Evolutionary conservation across 2,888 invertebrate species (phyloP).

Genomic region (Phania funesta): DNA sequence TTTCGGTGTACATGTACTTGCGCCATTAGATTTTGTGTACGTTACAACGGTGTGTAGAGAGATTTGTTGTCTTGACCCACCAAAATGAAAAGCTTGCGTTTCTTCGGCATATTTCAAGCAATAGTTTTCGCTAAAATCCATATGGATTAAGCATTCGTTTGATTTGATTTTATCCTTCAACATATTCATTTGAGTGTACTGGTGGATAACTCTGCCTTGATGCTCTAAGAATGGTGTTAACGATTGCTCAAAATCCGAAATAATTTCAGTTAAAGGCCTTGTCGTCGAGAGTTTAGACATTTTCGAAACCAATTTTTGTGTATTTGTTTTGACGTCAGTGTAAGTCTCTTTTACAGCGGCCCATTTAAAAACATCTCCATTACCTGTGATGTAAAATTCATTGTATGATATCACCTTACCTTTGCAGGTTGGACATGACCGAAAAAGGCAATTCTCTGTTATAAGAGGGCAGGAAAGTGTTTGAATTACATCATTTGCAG

Average conservation of each 20-base stretch:
- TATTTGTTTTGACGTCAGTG: no score
- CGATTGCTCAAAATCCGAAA: background rate
- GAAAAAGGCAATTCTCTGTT: slow-evolving; percentile 26
- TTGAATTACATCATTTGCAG: slow-evolving; percentile 8
- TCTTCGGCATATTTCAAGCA: no score
- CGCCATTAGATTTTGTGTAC: background rate
- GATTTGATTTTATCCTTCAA: slow-evolving; percentile 7
- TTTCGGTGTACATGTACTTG: slow-evolving; percentile 8
- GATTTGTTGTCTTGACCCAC: slow-evolving; percentile 3
- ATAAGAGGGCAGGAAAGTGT: slow-evolving; percentile 23
- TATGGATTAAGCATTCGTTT: no score
- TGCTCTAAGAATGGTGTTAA: no score
- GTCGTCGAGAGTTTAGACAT: slow-evolving; percentile 4
- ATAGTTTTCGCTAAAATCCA: no score
- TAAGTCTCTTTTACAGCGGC: background rate
- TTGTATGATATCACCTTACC: background rate
- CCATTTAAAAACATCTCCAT: background rate
- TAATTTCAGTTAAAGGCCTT: slow-evolving; percentile 2
- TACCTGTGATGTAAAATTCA: background rate
- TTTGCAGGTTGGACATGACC: slow-evolving; percentile 26
- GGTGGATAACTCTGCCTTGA: no score
- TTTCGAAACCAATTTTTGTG: background rate
- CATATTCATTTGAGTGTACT: background rate
- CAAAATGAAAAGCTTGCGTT: background rate
- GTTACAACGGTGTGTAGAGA: background rate